Evolutionary conservation across 2,888 invertebrate genomes (phyloP), one percentile per base, ranked within the genome.

Genomic region (Marasmarcha lunaedactyla): DNA sequence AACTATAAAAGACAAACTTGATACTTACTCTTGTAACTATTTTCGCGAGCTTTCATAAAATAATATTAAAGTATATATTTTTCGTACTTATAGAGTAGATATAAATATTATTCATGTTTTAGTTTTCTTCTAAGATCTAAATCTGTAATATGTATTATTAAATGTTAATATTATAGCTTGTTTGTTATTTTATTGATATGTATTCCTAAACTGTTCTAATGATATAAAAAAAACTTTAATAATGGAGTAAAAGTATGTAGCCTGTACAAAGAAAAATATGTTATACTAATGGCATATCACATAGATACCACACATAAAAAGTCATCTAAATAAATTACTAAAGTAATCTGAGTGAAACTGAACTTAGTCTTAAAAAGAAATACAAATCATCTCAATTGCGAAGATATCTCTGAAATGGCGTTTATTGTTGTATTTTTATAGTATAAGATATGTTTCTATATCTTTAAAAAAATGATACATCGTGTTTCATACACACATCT

Each of bases 41-140:
- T 71, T 69, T 74, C 78, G 77, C 66, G 81, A 81, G 81, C 81
- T 81, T 81, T 76, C 67, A 66, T 69, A 74, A 58, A 61, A 60
- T 50, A 50, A 54, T 63, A 47, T 47, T 35, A 41, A 55, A 58
- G 54, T 66, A 71, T 79, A 76, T 81, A 79, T 81, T 81, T 81
- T 81, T 79, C 72, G 73, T 81, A 81, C 77, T 71, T 65, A 57
- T 77, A 78, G 68, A 53, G 57, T 71, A 71, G 71, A 51, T 44
- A 54, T 69, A 68, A 54, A 57, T 59, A 54, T 52, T 51, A 56
- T 51, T 46, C 55, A 49, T 50, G 49, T 57, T 63, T 59, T 55
- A 56, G 53, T 58, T 61, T 50, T 58, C 46, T 50, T 46, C 45
- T 36, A 41, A 43, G 41, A 20, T 20, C 7, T 20, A 20, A 20